phyloP scores from a whole-genome alignment of 1,140 invertebrate species.

The Halictus rubicundus region DNA sequence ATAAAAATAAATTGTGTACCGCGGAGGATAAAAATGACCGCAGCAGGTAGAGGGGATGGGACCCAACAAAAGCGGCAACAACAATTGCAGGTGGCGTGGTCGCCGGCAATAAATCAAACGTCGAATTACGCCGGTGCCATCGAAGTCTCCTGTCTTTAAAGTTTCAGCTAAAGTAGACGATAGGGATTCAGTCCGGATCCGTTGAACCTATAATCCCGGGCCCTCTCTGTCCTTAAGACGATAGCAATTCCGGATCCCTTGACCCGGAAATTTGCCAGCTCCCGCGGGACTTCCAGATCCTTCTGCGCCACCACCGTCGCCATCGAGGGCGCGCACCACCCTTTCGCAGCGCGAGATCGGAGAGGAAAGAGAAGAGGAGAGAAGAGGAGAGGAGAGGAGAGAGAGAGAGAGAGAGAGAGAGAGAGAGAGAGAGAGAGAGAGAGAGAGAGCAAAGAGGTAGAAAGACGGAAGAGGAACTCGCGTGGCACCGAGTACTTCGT shows the following conservation, averaged over 20 bases:
- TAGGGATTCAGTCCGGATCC: constrained; percentile 53
- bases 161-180: constrained; percentile 49
- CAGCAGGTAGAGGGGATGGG: too few species aligned
- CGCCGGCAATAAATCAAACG: constrained; percentile 27
- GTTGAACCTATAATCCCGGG: constrained; percentile 59
- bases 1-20: too few species aligned
- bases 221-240: constrained; percentile 56
- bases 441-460: neutral
- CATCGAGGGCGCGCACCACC: neutral
- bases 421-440: too few species aligned
- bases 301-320: constrained; percentile 26
- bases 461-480: constrained; percentile 31
- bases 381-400: too few species aligned
- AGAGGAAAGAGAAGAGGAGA: too few species aligned
- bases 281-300: constrained; percentile 45
- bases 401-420: too few species aligned
- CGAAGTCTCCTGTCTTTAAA: constrained; percentile 48
- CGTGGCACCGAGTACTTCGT: constrained; percentile 50
- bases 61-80: too few species aligned
- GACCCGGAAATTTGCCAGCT: constrained; percentile 58
- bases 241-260: constrained; percentile 59
- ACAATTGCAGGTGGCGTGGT: neutral
- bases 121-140: constrained; percentile 40
- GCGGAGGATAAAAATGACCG: too few species aligned
- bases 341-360: neutral